Evolutionary conservation across 2,113 vertebrate genomes (phyloP).

Genomic region (Lepus timidus): DNA sequence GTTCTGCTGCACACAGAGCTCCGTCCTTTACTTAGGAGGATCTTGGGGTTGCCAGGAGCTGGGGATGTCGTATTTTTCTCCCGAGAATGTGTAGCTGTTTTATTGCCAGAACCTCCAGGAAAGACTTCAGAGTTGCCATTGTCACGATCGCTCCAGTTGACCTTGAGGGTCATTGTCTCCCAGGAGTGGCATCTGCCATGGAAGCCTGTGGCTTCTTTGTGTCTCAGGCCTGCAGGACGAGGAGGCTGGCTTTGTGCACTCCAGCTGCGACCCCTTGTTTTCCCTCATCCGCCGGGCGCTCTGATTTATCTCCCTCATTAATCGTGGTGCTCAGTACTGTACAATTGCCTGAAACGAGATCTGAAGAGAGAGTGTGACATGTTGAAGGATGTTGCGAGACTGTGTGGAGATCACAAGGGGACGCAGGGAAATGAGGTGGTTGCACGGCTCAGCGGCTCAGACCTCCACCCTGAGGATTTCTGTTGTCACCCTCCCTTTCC

Average conservation of each 20-base stretch:
- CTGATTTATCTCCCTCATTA: constrained; percentile 72
- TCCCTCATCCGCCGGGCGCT: rapidly evolving
- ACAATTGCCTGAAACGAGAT: constrained; percentile 63
- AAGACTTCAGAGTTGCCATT: background rate
- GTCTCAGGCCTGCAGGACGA: background rate
- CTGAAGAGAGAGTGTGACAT: constrained; percentile 53
- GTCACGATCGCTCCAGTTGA: background rate
- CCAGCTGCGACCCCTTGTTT: background rate
- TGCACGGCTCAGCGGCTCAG: background rate
- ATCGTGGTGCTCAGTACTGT: constrained; percentile 15
- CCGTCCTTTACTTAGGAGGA: background rate
- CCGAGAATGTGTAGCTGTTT: background rate
- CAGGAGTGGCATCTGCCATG: rapidly evolving
- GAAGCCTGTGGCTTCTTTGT: background rate
- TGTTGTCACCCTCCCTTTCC: background rate
- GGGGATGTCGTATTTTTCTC: background rate
- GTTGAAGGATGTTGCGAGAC: constrained; percentile 55
- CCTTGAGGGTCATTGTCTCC: background rate
- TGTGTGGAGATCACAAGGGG: constrained; percentile 41
- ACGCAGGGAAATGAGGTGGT: constrained; percentile 57
- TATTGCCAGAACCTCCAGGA: background rate
- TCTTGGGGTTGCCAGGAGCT: background rate
- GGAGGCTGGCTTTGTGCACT: background rate
- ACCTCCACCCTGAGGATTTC: background rate
- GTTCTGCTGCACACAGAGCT: background rate